Base-by-base conservation (phyloP, 2,888 invertebrate species). In the Epirrhoe alternata region DNA sequence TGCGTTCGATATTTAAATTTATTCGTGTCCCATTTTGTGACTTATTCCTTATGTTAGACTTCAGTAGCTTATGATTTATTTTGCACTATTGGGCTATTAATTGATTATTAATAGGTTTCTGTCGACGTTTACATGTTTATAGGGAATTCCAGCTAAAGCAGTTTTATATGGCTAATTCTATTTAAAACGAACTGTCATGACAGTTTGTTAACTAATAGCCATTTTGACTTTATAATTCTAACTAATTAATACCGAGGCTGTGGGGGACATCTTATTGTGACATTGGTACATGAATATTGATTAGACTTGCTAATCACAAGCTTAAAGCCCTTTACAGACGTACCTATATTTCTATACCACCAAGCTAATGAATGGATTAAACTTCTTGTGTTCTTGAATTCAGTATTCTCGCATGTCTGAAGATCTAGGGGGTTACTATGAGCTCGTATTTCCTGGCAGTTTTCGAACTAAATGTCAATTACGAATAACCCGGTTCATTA, bases 11-110 rank as follows among this genome's bases (percentile, higher is more conserved):
- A 86, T 86, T 85, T 74, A 86, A 88, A 90, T 89, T 83, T 84
- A 87, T 88, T 86, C 84, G 77, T 83, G 84, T 79, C 77, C 85
- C 76, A 86, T 86, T 89, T 88, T 82, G 80, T 80, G 78, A 82
- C 79, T 84, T 78, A 82, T 79, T 82, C 77, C 76, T 77, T 79
- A 83, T 86, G 86, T 84, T 80, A 80, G 77, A 77, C 81, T 86
- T 85, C 80, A 83, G 79, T 77, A 73, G 72, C 70, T 71, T 81
- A 81, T 86, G 87, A 88, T 88, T 89, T 88, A 90, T 85, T 73
- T 69, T 68, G 72, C 74, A 79, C 82, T 78, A 79, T 78, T 78
- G 77, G 77, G 77, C 79, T 78, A 76, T 78, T 83, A 82, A 86
- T 83, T 80, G 82, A 82, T 84, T 82, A 82, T 85, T 84, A 81